Base-by-base conservation (phyloP, 2,797 vertebrate species). In the Microcaecilia unicolor region DNA sequence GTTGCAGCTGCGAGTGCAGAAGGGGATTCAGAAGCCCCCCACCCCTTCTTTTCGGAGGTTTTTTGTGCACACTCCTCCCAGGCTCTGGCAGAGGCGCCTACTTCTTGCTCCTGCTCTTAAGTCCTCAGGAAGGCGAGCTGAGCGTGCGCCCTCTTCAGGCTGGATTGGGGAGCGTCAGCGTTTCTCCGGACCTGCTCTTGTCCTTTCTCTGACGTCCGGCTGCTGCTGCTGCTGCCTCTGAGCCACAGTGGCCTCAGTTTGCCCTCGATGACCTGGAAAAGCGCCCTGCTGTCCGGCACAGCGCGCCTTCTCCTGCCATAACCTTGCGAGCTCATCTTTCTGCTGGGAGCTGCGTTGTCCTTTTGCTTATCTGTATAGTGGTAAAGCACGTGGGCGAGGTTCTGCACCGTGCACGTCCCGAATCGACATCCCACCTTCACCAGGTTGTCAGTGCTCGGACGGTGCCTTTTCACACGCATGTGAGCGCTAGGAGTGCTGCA, bases 241-340 rank as follows among this genome's bases (percentile, higher is more conserved):
- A 58, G 76, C 84, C 82, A 84, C 33, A 36, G 42, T 9, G 72
- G 72, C 58, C 62, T 61, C 51, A 83, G 60, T 43, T 43, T 53
- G 47, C 71, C 69, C 28, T 70, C 50, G 34, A 61, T 58, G 12
- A 52, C 25, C 5, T 37, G 33, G 39, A 86, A 60, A 3, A 41
- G n/a, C 63, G 56, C 41, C 53, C 28, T 53, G 28, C 52, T 24
- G 24, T 44, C 57, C 9, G 81, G 68, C 14, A 89, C 41, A 13
- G 88, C 83, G 15, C 73, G 64, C 47, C 92, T 86, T 45, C 89
- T 70, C 27, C 92, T 85, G 43, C 95, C 93, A n/a, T 97, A 97
- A 55, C 93, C 93, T 15, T 81, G 71, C 0, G 90, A 78, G 44
- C 88, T 90, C 64, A 97, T 86, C 68, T 95, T 96, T 41, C 31